Base-by-base conservation (phyloP, 2,113 vertebrate species). In the Corynorhinus townsendii region DNA sequence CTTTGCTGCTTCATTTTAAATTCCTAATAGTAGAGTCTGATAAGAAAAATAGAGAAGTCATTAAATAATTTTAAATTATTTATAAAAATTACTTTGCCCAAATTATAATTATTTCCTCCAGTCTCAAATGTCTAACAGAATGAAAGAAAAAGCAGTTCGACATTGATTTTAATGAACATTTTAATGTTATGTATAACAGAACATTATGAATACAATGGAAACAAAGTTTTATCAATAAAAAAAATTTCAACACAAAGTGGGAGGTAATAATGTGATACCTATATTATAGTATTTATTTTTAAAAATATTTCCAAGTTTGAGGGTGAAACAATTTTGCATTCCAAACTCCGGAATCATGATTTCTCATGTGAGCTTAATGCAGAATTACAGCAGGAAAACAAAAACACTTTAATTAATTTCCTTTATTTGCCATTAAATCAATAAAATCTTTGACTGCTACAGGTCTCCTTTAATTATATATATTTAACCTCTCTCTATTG, bases 101-200 rank as follows among this genome's bases (percentile, higher is more conserved):
- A 98, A 99, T 98, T 98, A 98, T 98, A 98, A 98, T 99, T 98
- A 98, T 98, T 99, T 98, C 82, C 95, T 97, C 98, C 86, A 97
- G 97, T 98, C 95, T 98, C 96, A 98, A 98, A 98, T 76, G 96
- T 98, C 98, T 98, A 98, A 98, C 88, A 97, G 97, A 98, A 98
- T 98, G 97, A 98, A 98, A 98, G 97, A 97, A 98, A 98, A 98
- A 97, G 97, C 97, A 96, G 96, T 97, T 97, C 97, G 98, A 98
- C 97, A 96, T 92, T 98, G 98, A 98, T 99, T 99, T 99, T 99
- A 99, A 99, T 99, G 99, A 99, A 98, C 98, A 98, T 98, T 99
- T 99, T 99, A 99, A 99, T 99, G 99, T 99, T 98, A 98, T 99
- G 98, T 98, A 99, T 99, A 99, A 99, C 99, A 99, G 98, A 99